Evolutionary conservation across 2,888 invertebrate species (phyloP), one percentile per base, ranked within the genome.

Genomic region (Caenorhabditis sp.): DNA sequence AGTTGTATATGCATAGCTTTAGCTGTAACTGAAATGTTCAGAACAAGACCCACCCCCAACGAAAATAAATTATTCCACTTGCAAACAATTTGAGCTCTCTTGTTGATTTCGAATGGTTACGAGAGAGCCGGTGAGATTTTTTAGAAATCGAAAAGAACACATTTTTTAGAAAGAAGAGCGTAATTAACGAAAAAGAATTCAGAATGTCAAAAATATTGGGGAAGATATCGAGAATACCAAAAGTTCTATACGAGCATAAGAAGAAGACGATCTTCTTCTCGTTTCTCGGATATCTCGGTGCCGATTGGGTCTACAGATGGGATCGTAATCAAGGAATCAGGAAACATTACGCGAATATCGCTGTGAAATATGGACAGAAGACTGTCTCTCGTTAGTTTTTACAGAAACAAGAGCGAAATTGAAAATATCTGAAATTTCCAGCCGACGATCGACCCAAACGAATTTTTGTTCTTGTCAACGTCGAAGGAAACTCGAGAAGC

Each of bases 391-490:
- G 89, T 88, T 19, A 73, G 82, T 80, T 19, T 41, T 5, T 12
- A 12, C n/a, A n/a, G n/a, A n/a, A n/a, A n/a, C n/a, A n/a, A n/a
- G n/a, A n/a, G n/a, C n/a, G n/a, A n/a, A n/a, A n/a, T n/a, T n/a
- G n/a, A n/a, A n/a, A n/a, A n/a, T n/a, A n/a, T n/a, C n/a, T n/a
- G n/a, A n/a, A n/a, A 22, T 44, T 72, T 85, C 19, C 75, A 87
- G 89, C 90, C 3, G 89, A 89, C 58, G 85, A 80, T 38, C 75
- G 85, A 24, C 89, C 90, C 0, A 82, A 88, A 8, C 83, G 91
- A 49, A 84, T 91, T 22, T 87, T 88, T 22, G 90, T 91, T 14
- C 69, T 91, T 26, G 84, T 89, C 5, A 91, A 91, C 72, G 80
- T 85, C 2, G 79, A 86, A 35, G 90, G 90, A n/a, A 90, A 90